Evolutionary conservation across 2,888 invertebrate species (phyloP), one percentile per base, ranked within the genome.

Genomic region (Tethea ocularis): DNA sequence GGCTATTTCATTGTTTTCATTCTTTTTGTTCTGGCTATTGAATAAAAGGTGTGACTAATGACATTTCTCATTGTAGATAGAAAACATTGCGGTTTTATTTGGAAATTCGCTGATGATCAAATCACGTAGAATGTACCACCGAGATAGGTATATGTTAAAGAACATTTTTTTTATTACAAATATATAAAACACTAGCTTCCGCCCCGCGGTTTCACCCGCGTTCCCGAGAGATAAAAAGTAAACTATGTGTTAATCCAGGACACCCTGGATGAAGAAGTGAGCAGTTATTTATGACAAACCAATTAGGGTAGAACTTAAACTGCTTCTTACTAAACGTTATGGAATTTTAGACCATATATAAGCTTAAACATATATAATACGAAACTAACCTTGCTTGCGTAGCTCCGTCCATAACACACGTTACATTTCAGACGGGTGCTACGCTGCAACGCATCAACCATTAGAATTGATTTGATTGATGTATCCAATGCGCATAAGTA

Each of bases 381-480:
- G 20, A 20, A 46, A 20, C 46, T 10, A 20, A 46, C 20, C 46
- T 46, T 46, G 20, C 20, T 46, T 46, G 20, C 20, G 20, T 46
- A 46, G 7, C 3, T 41, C 59, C 60, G 60, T 57, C 59, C 33
- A 57, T 59, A 52, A 61, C 59, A 53, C 57, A 60, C 58, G 71
- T 67, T 66, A 69, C 56, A 56, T 57, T 24, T 6, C 41, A 22
- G 52, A 52, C 51, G 62, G 41, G 57, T 57, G 52, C 59, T 60
- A 62, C 46, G 54, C 57, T 58, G 56, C 56, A 61, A 55, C 33
- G 54, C 56, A 60, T 46, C 56, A 55, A 54, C 61, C 67, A 71
- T 72, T 69, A 68, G 64, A 67, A 64, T 51, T 65, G 67, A 69
- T 68, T 76, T 75, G 77, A 75, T 75, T 71, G 74, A 75, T 75